Percentiles rank a stretch among this genome's conserved stretches.
These are phyloP conservation scores for Mythimna loreyi DNA, from an alignment of 2,888 invertebrate genomes.

Conservation along the genomic window DNA sequence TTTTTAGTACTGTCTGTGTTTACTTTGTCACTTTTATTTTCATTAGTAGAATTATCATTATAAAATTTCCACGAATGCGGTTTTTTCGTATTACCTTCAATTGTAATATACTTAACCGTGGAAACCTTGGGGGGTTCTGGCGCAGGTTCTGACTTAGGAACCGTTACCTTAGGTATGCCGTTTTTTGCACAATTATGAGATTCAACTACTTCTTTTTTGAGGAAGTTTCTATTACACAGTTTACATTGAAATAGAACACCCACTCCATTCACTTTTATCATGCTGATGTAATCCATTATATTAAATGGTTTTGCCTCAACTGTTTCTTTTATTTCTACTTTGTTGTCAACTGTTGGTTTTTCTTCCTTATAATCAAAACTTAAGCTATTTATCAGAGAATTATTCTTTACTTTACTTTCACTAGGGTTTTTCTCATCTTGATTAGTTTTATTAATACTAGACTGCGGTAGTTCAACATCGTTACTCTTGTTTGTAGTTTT, in stretches of 20 bases:
- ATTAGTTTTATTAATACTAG: slow-evolving; percentile 16
- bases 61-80: slow-evolving; percentile 57
- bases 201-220: slow-evolving; percentile 83
- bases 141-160: slow-evolving; percentile 68
- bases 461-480: slow-evolving; percentile 17
- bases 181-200: slow-evolving; percentile 86
- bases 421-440: slow-evolving; percentile 23
- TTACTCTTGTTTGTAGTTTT: slow-evolving; percentile 21
- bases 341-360: slow-evolving; percentile 43
- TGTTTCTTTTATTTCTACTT: slow-evolving; percentile 58
- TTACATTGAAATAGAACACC: slow-evolving; percentile 87
- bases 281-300: slow-evolving; percentile 86
- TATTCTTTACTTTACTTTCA: slow-evolving; percentile 31
- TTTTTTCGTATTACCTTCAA: slow-evolving; percentile 70
- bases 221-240: slow-evolving; percentile 86
- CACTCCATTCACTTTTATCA: slow-evolving; percentile 86
- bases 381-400: slow-evolving; percentile 42
- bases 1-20: slow-evolving; percentile 27
- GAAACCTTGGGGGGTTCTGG: slow-evolving; percentile 79
- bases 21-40: slow-evolving; percentile 41
- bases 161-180: slow-evolving; percentile 77
- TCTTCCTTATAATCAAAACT: slow-evolving; percentile 56
- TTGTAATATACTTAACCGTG: slow-evolving; percentile 84
- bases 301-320: slow-evolving; percentile 73
- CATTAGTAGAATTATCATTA: slow-evolving; percentile 32